A percentile compares a stretch with the other conserved stretches of the same genome.
These are phyloP conservation scores for Corydoras sp. DNA, from an alignment of 2,113 vertebrate species.

Conservation along the genomic window DNA sequence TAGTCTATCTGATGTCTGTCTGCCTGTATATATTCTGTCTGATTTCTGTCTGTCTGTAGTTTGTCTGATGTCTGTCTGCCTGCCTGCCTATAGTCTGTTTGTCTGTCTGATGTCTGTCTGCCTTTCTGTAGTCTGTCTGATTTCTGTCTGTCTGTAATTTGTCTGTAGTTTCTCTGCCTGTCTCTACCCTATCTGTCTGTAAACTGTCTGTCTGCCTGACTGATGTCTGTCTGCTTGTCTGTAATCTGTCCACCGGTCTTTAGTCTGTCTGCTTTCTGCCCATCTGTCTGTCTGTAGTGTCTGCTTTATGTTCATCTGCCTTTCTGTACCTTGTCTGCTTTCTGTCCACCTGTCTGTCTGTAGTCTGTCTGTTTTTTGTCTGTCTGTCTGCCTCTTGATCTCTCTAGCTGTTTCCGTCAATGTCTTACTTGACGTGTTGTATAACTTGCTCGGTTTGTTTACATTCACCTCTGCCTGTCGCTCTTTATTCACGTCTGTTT, in stretches of 20 bases:
- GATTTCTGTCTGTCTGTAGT: too few species aligned
- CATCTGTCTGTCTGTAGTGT: not conserved
- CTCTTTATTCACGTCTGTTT: not conserved
- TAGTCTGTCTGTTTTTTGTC: not conserved
- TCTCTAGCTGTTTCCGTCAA: not conserved
- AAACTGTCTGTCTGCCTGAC: too few species aligned
- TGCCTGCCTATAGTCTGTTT: too few species aligned
- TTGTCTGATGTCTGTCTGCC: too few species aligned
- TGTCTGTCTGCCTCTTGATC: not conserved
- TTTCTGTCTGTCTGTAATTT: too few species aligned
- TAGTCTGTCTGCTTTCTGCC: conserved; percentile 2
- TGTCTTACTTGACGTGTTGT: not conserved
- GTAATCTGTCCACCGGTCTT: conserved; percentile 2
- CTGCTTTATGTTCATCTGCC: not conserved
- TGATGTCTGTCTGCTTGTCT: not conserved
- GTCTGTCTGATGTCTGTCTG: too few species aligned
- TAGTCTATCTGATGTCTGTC: too few species aligned
- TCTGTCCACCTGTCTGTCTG: not conserved
- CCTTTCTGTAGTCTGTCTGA: too few species aligned
- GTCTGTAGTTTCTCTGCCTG: too few species aligned
- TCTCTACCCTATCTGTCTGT: too few species aligned
- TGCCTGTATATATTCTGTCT: too few species aligned
- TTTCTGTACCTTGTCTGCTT: too few species aligned
- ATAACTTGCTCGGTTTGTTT: not conserved
- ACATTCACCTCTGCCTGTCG: not conserved